phyloP scores from a whole-genome alignment of 2,888 invertebrate species.

The Microdon myrmicae region DNA sequence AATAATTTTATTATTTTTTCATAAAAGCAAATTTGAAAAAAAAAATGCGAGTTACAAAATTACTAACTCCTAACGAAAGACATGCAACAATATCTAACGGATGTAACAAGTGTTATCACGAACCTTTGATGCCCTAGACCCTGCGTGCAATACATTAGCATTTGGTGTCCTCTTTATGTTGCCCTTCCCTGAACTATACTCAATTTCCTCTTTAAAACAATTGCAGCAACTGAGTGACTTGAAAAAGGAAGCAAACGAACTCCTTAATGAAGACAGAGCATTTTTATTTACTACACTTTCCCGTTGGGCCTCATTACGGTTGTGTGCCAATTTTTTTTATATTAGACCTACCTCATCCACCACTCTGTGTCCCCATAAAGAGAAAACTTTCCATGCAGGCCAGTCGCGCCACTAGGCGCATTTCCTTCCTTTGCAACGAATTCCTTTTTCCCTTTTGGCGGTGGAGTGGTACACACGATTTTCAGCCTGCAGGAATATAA shows the following conservation, averaged over 20 bases:
- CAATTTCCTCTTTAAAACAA: constrained; percentile 34
- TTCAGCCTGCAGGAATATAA: constrained; percentile 41
- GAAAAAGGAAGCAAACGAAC: constrained; percentile 32
- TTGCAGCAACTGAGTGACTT: constrained; percentile 28
- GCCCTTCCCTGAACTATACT: constrained; percentile 19
- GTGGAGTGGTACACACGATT: constrained; percentile 34
- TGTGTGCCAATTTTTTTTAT: constrained; percentile 20
- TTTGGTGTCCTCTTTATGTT: constrained; percentile 3
- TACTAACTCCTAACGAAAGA: no score
- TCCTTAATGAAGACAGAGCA: constrained; percentile 29
- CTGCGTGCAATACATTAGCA: no score
- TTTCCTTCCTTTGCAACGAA: constrained; percentile 3
- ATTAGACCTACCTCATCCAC: background rate
- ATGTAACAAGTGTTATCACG: no score
- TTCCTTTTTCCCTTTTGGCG: constrained; percentile 1
- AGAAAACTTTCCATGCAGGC: constrained; percentile 22
- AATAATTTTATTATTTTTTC: no score
- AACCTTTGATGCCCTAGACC: no score
- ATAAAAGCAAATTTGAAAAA: no score
- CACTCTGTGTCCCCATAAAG: constrained; percentile 4
- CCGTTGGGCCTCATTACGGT: constrained; percentile 23
- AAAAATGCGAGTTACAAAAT: no score
- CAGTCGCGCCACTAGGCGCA: constrained; percentile 6
- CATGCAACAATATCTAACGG: no score
- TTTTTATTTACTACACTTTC: constrained; percentile 39